Evolutionary conservation across 2,888 invertebrate genomes (phyloP).

Genomic region (Ischnus inquisitorius): DNA sequence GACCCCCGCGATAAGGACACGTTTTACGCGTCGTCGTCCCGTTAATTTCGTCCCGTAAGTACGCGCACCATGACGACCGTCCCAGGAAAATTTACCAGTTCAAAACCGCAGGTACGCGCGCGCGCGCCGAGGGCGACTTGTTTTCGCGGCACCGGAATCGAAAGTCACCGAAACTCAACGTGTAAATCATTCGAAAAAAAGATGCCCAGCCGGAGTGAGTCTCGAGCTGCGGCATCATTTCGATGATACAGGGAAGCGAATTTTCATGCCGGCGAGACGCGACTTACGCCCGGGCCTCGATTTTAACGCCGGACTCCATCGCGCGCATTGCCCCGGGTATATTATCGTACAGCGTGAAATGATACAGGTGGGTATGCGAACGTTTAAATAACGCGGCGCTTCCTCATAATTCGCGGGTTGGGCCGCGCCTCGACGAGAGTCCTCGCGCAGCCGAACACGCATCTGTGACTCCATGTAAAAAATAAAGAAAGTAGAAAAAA

Average conservation of each 20-base stretch:
- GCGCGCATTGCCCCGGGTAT: constrained; percentile 32
- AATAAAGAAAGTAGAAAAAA: constrained; percentile 19
- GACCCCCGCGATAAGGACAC: constrained; percentile 66
- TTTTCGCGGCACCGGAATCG: constrained; percentile 34
- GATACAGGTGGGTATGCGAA: constrained; percentile 57
- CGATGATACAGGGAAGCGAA: constrained; percentile 24
- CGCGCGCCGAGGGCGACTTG: neutral
- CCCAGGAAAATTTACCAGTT: neutral
- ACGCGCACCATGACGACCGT: neutral
- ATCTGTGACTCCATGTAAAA: constrained; percentile 13
- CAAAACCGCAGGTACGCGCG: too few species aligned
- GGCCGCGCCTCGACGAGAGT: constrained; percentile 64
- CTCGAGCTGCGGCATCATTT: constrained; percentile 18
- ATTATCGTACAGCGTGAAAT: constrained; percentile 21
- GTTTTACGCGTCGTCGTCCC: constrained; percentile 63
- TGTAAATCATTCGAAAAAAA: constrained; percentile 15
- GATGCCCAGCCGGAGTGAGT: neutral
- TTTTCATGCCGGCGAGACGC: neutral
- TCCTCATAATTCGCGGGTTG: constrained; percentile 61
- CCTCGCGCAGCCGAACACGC: neutral
- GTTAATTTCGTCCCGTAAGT: constrained; percentile 65
- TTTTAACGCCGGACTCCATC: constrained; percentile 8
- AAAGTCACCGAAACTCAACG: constrained; percentile 9
- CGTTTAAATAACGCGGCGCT: constrained; percentile 61
- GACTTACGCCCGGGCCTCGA: neutral